These are phyloP conservation scores for Anniella stebbinsi DNA, from an alignment of 2,797 vertebrate genomes.

Conservation along the genomic window DNA sequence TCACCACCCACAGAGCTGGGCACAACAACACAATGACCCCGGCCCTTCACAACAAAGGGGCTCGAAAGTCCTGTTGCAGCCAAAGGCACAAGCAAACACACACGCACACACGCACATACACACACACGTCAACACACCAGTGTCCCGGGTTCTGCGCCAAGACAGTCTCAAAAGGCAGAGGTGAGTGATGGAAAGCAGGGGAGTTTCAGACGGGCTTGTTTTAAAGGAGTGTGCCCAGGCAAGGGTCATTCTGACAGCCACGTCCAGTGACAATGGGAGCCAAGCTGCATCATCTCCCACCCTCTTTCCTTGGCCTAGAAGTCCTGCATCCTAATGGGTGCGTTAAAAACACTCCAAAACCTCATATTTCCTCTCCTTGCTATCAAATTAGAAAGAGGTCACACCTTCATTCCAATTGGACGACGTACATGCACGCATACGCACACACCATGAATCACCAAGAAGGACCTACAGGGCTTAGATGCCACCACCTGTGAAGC, in stretches of 20 bases:
- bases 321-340: too few relatives aligned
- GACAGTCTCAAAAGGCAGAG: background rate
- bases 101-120: background rate
- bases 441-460: background rate
- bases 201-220: background rate
- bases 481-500: background rate
- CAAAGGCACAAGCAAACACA: background rate
- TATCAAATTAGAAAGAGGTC: background rate
- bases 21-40: background rate
- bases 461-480: background rate
- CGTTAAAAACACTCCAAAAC: too few relatives aligned
- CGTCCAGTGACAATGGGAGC: background rate
- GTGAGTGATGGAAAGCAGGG: background rate
- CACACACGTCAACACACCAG: background rate
- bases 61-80: background rate
- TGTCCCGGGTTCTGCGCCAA: background rate
- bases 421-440: too few relatives aligned
- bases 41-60: background rate
- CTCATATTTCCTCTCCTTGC: background rate
- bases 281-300: background rate
- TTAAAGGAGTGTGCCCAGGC: background rate
- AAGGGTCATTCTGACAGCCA: background rate
- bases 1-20: conserved; percentile 12
- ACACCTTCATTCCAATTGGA: background rate
- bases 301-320: background rate